Base-by-base conservation (phyloP, 2,797 vertebrate genomes). In the Bovichtus diacanthus region DNA sequence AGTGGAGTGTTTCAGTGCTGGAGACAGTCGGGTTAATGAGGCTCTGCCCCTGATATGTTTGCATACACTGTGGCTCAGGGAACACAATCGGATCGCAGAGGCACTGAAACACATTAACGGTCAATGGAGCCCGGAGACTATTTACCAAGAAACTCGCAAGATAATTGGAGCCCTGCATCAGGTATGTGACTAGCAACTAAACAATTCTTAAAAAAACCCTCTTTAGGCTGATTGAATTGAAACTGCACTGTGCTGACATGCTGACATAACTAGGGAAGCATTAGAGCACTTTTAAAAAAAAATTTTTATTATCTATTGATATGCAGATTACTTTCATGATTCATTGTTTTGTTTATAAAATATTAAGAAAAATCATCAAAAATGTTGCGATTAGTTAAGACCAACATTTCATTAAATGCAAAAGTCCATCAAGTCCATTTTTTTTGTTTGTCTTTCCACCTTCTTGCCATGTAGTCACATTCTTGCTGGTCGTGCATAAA, bases 101-200 rank as follows among this genome's bases (percentile, higher is more conserved):
- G 67, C 69, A 11, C 86, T 99, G 69, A 94, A 88, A 65, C 64
- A 16, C 31, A 89, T 97, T 25, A 99, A 99, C 0, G 0, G 58
- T 6, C 97, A 98, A 90, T 99, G 98, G 98, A 96, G 87, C 3
- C 78, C 96, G 0, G 95, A 97, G 84, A 94, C 83, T 0, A 27
- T 94, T 21, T 99, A 97, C 89, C 97, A 98, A 82, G 98, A 99
- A 92, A 83, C 96, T 0, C 96, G 97, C 55, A 99, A 97, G 90
- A 96, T 99, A 25, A 83, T 99, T 0, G 97, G 97, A 8, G 97
- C 98, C 19, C 88, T 98, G 74, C 97, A 99, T 92, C 98, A 99
- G 98, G 98, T 98, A 90, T 18, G 82, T 78, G 36, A 43, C 78
- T 29, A 10, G 41, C 31, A 13, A 62, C 31, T 41, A 6, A 29